Evolutionary conservation across 1,140 invertebrate species (phyloP).

Genomic region (Branchinecta lynchi): DNA sequence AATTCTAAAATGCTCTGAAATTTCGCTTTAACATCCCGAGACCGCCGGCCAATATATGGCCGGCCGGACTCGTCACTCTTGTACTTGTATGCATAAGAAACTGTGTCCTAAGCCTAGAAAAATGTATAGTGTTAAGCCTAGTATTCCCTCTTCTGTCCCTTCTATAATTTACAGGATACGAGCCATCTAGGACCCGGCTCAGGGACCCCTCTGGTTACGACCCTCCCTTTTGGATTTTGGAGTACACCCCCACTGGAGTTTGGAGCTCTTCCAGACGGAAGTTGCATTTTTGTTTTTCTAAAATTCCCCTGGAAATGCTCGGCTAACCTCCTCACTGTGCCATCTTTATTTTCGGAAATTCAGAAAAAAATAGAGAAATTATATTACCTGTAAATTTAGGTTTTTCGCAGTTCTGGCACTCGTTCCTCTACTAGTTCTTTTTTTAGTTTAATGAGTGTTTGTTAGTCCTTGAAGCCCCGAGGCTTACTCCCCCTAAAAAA

Average conservation of each 20-base stretch:
- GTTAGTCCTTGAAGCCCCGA: too few relatives aligned
- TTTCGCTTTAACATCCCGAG: too few relatives aligned
- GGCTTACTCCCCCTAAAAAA: too few relatives aligned
- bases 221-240: not conserved
- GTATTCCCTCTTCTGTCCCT: not conserved
- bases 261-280: too few relatives aligned
- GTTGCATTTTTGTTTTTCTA: not conserved
- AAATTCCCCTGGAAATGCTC: not conserved
- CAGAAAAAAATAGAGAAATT: not conserved
- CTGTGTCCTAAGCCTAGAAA: too few relatives aligned
- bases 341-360: not conserved
- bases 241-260: not conserved
- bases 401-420: not conserved
- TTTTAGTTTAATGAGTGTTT: too few relatives aligned
- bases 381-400: not conserved
- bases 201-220: not conserved
- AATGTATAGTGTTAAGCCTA: too few relatives aligned
- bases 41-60: too few relatives aligned
- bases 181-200: not conserved
- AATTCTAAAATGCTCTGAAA: too few relatives aligned
- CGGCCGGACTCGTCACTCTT: too few relatives aligned
- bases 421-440: not conserved
- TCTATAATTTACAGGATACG: slow-evolving; percentile 2
- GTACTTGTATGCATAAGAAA: too few relatives aligned
- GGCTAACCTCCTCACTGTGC: not conserved